phyloP scores from a whole-genome alignment of 2,888 invertebrate species.

The Acleris holmiana region DNA sequence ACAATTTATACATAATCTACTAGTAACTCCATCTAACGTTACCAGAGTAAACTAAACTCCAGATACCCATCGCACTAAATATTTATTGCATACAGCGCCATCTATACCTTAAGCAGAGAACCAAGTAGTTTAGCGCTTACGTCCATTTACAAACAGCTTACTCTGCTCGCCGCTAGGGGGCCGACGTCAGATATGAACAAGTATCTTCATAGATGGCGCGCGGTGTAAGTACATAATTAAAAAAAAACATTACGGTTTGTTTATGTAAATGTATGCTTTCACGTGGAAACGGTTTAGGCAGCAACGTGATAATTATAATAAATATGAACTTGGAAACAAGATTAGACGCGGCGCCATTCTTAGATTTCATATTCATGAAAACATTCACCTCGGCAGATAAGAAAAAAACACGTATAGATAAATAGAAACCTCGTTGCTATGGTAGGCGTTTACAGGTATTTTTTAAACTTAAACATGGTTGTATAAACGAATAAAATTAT shows the following conservation, averaged over 20 bases:
- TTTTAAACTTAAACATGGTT: slow-evolving; percentile 1
- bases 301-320: slow-evolving; percentile 14
- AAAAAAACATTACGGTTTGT: too few relatives aligned
- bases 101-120: slow-evolving; percentile 20
- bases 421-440: neutral
- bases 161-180: slow-evolving; percentile 39
- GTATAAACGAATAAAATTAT: neutral
- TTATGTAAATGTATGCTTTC: slow-evolving; percentile 4
- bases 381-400: slow-evolving; percentile 31
- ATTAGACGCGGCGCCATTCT: slow-evolving; percentile 20
- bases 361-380: slow-evolving; percentile 18
- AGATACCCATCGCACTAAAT: neutral
- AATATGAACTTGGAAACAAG: slow-evolving; percentile 14
- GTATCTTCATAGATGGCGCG: slow-evolving; percentile 6
- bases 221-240: too few relatives aligned
- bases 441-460: slow-evolving; percentile 1
- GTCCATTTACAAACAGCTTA: neutral
- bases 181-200: neutral
- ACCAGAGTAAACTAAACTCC: neutral
- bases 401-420: neutral
- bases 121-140: neutral
- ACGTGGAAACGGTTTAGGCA: neutral
- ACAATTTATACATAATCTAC: neutral
- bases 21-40: neutral
- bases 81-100: slow-evolving; percentile 37